phyloP scores from a whole-genome alignment of 2,888 invertebrate genomes.

The Dusona sp. region DNA sequence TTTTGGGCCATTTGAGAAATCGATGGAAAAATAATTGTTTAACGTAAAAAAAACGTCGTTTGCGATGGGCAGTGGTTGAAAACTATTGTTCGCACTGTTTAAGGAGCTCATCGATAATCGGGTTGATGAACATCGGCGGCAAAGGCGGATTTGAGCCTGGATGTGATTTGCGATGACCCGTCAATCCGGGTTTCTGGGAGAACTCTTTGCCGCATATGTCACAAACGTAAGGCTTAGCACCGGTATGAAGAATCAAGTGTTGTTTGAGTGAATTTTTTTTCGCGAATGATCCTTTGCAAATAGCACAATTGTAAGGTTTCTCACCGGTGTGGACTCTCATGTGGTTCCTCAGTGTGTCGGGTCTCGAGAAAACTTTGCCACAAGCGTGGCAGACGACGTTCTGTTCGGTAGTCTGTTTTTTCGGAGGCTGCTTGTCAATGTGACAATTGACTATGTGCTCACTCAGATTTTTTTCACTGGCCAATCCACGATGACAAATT shows the following conservation, averaged over 20 bases:
- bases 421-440: constrained; percentile 63
- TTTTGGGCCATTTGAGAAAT: no score
- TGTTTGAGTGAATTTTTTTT: constrained; percentile 80
- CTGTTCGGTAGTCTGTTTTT: not conserved
- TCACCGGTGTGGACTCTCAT: constrained; percentile 82
- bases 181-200: constrained; percentile 82
- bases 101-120: constrained; percentile 78
- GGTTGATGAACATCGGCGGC: constrained; percentile 80
- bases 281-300: constrained; percentile 81
- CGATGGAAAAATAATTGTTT: not conserved
- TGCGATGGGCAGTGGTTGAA: not conserved
- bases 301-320: constrained; percentile 79
- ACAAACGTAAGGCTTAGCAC: constrained; percentile 81
- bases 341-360: constrained; percentile 80
- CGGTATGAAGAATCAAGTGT: constrained; percentile 81
- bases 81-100: constrained; percentile 44
- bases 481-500: constrained; percentile 81
- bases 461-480: constrained; percentile 84
- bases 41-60: not conserved
- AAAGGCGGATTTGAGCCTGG: constrained; percentile 82
- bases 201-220: constrained; percentile 83
- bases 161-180: constrained; percentile 82
- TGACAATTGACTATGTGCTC: constrained; percentile 81
- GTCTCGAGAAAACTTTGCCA: constrained; percentile 80
- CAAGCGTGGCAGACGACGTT: constrained; percentile 83